Evolutionary conservation across 2,797 vertebrate genomes (phyloP).

Genomic region (Zalophus californianus): DNA sequence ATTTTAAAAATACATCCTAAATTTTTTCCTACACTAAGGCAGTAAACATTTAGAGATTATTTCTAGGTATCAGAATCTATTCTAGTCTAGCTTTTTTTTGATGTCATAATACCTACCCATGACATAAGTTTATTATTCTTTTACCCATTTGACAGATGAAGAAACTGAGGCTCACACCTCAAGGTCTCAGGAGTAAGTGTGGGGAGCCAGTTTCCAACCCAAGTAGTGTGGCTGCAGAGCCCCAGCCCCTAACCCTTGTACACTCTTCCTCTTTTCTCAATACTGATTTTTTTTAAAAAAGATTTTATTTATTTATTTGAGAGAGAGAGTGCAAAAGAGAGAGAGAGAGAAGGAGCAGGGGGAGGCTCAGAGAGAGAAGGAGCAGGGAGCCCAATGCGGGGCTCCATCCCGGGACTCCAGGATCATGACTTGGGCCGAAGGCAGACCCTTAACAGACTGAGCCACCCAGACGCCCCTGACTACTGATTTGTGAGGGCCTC

Average conservation of each 20-base stretch:
- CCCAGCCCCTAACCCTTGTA: accelerated
- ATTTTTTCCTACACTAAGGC: not conserved
- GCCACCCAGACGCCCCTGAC: not conserved
- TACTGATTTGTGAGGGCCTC: not conserved
- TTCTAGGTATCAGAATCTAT: not conserved
- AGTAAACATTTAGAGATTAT: not conserved
- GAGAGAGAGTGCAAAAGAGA: no score
- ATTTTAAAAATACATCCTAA: not conserved
- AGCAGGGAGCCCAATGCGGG: not conserved
- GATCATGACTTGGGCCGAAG: not conserved
- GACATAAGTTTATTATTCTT: not conserved
- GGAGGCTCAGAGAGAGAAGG: not conserved
- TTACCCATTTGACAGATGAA: not conserved
- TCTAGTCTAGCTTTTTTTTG: not conserved
- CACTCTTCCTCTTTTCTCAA: not conserved
- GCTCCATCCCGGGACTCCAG: not conserved
- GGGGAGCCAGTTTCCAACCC: not conserved
- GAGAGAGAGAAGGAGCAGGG: no score
- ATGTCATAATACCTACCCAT: not conserved
- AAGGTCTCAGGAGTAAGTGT: not conserved
- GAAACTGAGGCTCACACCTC: not conserved
- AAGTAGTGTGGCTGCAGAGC: no score
- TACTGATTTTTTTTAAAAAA: not conserved
- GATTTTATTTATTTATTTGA: no score
- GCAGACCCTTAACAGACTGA: not conserved